Percentiles rank a stretch among this genome's conserved stretches.
phyloP scores from a whole-genome alignment of 2,888 invertebrate species.

The Stenotaenia linearis region DNA sequence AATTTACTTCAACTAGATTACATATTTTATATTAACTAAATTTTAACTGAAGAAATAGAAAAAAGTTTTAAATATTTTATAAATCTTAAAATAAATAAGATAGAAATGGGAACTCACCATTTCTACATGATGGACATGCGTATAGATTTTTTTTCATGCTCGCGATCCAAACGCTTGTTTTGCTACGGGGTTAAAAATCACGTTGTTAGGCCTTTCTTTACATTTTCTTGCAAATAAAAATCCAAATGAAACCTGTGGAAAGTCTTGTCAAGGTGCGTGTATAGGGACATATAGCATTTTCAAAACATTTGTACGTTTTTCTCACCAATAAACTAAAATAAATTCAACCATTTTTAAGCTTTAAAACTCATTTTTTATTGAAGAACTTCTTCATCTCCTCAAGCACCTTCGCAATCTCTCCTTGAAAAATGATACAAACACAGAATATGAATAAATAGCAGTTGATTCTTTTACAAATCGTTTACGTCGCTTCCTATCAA shows the following conservation, averaged over 20 bases:
- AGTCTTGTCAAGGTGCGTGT: conserved; percentile 20
- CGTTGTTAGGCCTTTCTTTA: conserved; percentile 6
- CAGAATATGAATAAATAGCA: background rate
- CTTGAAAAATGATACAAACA: background rate
- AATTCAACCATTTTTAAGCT: background rate
- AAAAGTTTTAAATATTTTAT: background rate
- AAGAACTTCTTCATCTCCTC: background rate
- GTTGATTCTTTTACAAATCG: background rate
- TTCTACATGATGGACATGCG: conserved; percentile 26
- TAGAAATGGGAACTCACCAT: conserved; percentile 26
- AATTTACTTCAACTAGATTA: background rate
- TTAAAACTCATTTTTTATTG: background rate
- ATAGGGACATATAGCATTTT: background rate
- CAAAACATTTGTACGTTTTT: background rate
- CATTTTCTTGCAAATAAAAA: background rate
- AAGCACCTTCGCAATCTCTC: conserved; percentile 17
- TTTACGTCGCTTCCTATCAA: background rate
- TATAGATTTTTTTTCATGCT: conserved; percentile 24
- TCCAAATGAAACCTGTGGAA: background rate
- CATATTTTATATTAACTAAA: background rate
- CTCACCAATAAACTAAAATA: background rate
- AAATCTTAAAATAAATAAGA: background rate
- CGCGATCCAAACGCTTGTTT: background rate
- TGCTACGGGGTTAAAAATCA: conserved; percentile 24
- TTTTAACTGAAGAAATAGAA: too few relatives aligned